These are phyloP conservation scores for Geophilus truncorum DNA, from an alignment of 2,888 invertebrate species.

Conservation along the genomic window DNA sequence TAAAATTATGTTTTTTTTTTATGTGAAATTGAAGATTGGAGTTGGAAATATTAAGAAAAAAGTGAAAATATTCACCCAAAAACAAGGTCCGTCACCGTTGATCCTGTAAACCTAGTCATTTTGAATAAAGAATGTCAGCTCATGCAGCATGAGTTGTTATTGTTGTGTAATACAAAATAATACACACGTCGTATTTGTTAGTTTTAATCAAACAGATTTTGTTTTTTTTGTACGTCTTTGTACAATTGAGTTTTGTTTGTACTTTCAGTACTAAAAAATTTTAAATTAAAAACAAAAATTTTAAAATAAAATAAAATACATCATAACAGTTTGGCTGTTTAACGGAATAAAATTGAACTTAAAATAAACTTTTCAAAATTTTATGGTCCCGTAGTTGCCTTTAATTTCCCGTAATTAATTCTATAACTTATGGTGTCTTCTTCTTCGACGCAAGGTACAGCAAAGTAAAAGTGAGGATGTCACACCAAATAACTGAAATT, in stretches of 20 bases:
- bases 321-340: no score
- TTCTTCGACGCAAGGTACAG: not conserved
- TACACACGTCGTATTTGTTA: not conserved
- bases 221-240: not conserved
- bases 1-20: no score
- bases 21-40: not conserved
- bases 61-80: not conserved
- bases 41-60: not conserved
- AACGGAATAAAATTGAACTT: not conserved
- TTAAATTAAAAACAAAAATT: no score
- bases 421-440: not conserved
- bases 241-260: not conserved
- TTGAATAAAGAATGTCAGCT: not conserved
- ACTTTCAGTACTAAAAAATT: not conserved
- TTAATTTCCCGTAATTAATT: not conserved
- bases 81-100: not conserved
- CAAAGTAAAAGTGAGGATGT: not conserved
- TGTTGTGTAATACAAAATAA: not conserved
- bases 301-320: not conserved
- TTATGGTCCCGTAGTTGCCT: not conserved
- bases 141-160: not conserved
- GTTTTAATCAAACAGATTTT: not conserved
- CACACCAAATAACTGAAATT: slow-evolving; percentile 19
- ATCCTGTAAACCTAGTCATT: not conserved
- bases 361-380: not conserved